Evolutionary conservation across 2,888 invertebrate species (phyloP), one percentile per base, ranked within the genome.

Genomic region (Leptopilina myrica): DNA sequence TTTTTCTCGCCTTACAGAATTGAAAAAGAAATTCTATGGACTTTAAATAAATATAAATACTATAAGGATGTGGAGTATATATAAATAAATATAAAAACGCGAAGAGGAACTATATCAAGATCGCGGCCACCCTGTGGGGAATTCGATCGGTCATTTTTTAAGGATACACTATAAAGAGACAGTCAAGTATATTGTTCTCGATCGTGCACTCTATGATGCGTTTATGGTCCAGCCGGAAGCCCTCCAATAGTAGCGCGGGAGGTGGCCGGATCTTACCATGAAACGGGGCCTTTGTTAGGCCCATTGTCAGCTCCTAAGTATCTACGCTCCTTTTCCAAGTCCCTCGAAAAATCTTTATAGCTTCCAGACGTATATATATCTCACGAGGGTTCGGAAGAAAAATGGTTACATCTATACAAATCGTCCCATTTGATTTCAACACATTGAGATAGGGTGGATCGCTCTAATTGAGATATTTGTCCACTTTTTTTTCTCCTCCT

Each of bases 261-360:
- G 88, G 88, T 83, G 86, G 85, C 84, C 87, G 86, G 85, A 87
- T 89, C 86, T 85, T 83, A 79, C 84, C 87, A 86, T 87, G 87
- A 90, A 90, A 89, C 87, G 86, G 86, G 80, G 75, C 85, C 83
- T 86, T 90, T 90, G 89, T 90, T 81, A 79, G 81, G 15, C 46
- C 80, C 81, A 89, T 90, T 90, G 89, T 90, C 43, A 69, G 80
- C 64, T 79, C 83, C 81, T 88, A 89, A 90, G 89, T 90, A 89
- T 87, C 85, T 82, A 81, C 85, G 85, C 84, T 83, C 80, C 76
- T 78, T 46, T 46, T 78, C 64, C 64, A 75, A 80, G 81, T 84
- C 84, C 81, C 77, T 62, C 20, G 12, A 4, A 9, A 49, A 66
- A 73, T 76, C 81, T 85, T 84, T 83, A 76, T 81, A 84, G 79